Conservation (phyloP, 2,888 invertebrate species). For the Dendrolimus houi region DNA sequence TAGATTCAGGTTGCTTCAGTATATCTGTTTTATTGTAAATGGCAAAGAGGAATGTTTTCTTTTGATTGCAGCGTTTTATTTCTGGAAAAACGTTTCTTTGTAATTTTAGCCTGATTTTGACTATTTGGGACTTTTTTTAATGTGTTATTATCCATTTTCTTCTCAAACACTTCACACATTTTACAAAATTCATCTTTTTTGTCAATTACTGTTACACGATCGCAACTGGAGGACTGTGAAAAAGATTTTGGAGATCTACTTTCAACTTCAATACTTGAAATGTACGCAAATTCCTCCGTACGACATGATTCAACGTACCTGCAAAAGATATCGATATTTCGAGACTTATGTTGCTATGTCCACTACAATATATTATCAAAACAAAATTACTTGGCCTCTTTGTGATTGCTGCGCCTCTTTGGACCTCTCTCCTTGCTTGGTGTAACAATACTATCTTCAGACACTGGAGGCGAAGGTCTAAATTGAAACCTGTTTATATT, state of each 20-base stretch:
- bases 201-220: conserved; percentile 56
- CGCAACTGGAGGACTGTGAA: conserved; percentile 46
- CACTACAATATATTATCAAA: background rate
- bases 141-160: conserved; percentile 15
- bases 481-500: conserved; percentile 57
- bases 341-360: background rate
- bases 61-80: conserved; percentile 9
- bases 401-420: conserved; percentile 25
- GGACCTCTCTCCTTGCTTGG: conserved; percentile 28
- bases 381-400: conserved; percentile 35
- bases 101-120: conserved; percentile 11
- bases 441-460: conserved; percentile 35
- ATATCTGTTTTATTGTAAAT: no score
- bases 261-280: conserved; percentile 43
- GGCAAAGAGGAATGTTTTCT: background rate
- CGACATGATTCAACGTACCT: conserved; percentile 50
- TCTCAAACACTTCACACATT: conserved; percentile 22
- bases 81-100: conserved; percentile 8
- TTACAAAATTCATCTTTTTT: conserved; percentile 31
- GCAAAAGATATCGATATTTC: background rate
- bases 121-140: conserved; percentile 15
- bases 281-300: conserved; percentile 53
- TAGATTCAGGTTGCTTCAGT: no score
- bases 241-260: conserved; percentile 23
- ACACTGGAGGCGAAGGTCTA: conserved; percentile 44